Conservation (phyloP, 2,113 vertebrate genomes). For the Python bivittatus region DNA sequence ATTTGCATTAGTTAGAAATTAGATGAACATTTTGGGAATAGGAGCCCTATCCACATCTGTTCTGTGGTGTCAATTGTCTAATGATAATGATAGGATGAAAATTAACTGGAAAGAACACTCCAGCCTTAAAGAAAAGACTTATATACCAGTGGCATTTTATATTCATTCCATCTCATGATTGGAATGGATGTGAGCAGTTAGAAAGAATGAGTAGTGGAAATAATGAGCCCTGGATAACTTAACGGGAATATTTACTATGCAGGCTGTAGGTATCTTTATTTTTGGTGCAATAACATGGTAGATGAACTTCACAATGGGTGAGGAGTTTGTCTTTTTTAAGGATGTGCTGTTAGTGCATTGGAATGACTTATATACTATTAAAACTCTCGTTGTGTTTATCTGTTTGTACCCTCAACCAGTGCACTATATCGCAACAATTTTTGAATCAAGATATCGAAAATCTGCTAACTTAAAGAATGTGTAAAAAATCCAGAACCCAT, state of each 20-base stretch:
- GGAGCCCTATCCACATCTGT: background rate
- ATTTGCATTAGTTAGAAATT: background rate
- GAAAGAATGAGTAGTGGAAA: background rate
- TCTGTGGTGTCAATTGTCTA: background rate
- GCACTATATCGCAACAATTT: too few species aligned
- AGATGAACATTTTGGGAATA: background rate
- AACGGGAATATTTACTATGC: background rate
- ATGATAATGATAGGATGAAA: background rate
- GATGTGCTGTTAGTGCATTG: background rate
- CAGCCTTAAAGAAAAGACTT: background rate
- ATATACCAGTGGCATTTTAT: background rate
- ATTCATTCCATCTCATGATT: background rate
- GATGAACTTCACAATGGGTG: too few species aligned
- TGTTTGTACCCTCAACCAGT: too few species aligned
- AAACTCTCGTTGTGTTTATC: too few species aligned
- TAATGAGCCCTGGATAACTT: background rate
- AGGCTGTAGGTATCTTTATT: background rate
- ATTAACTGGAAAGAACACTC: background rate
- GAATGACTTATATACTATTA: too few species aligned
- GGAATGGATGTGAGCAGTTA: background rate
- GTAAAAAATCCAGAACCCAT: too few species aligned
- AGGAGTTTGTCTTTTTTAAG: background rate
- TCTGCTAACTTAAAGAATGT: too few species aligned
- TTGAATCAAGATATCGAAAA: too few species aligned
- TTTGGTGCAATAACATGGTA: background rate